Percentiles rank a stretch among this genome's conserved stretches.
phyloP scores from a whole-genome alignment of 2,113 vertebrate genomes.

The Colaptes auratus region DNA sequence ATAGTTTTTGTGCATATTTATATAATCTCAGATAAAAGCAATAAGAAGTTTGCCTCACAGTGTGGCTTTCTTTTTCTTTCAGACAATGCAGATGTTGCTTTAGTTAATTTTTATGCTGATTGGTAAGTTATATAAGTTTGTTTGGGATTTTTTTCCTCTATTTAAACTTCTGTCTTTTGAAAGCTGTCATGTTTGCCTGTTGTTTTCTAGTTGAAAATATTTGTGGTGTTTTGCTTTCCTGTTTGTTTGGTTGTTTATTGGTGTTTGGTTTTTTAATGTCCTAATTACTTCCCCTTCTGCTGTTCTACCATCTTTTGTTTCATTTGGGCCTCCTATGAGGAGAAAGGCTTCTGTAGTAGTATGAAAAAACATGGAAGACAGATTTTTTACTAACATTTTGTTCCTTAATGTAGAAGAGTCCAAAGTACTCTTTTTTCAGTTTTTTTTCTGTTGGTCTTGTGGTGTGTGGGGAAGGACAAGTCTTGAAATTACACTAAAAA shows the following conservation, averaged over 20 bases:
- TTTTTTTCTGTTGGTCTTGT: neutral
- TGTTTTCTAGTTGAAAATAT: neutral
- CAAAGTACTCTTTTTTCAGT: fast-evolving
- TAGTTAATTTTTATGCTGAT: constrained; percentile 99
- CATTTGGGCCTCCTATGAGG: neutral
- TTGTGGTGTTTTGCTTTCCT: neutral
- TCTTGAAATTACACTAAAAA: neutral
- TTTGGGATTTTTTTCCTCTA: neutral
- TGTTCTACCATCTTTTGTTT: neutral
- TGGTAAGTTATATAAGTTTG: constrained; percentile 85
- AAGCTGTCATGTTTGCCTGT: neutral
- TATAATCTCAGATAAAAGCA: neutral
- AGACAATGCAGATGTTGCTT: constrained; percentile 97
- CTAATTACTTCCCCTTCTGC: neutral
- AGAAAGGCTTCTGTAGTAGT: neutral
- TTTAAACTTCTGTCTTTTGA: neutral
- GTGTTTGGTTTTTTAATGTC: neutral
- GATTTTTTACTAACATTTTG: neutral
- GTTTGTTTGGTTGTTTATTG: neutral
- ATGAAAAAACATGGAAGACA: neutral
- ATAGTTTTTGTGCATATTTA: neutral
- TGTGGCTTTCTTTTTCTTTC: constrained; percentile 66
- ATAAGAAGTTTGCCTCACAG: neutral
- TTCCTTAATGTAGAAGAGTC: neutral
- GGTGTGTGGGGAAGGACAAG: neutral